Percentiles rank a stretch among this genome's conserved stretches.
Conservation (phyloP, 2,113 vertebrate species). For the Actenoides hombroni region DNA sequence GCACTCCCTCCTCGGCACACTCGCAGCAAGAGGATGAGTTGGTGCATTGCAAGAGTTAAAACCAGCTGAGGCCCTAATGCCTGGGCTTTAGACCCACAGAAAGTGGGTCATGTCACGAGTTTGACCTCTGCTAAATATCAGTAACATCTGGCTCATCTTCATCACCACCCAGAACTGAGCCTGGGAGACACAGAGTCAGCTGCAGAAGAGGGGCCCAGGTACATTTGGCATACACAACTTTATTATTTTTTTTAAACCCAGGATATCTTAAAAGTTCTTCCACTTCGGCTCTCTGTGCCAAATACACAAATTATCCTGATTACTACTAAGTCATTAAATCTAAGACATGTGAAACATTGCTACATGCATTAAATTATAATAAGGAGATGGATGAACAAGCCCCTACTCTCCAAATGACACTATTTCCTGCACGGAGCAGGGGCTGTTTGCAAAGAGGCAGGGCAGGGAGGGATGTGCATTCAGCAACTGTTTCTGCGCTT, state of each 20-base stretch:
- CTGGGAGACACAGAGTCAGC: background rate
- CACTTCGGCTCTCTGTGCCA: background rate
- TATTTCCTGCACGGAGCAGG: background rate
- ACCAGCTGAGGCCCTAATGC: background rate
- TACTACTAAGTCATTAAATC: background rate
- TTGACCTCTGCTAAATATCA: background rate
- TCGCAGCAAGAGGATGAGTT: background rate
- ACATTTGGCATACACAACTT: background rate
- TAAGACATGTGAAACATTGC: background rate
- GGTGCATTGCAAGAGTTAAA: background rate
- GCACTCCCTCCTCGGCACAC: rapidly evolving
- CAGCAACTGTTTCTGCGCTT: background rate
- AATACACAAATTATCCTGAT: background rate
- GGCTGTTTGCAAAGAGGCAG: background rate
- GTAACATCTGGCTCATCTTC: background rate
- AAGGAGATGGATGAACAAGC: background rate
- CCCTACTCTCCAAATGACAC: background rate
- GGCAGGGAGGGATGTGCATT: background rate
- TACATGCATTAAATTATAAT: background rate
- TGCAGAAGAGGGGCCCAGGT: background rate
- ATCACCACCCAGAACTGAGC: background rate
- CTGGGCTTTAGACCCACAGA: background rate
- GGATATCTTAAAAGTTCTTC: too few relatives aligned
- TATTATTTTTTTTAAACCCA: background rate
- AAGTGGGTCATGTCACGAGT: background rate